phyloP scores from a whole-genome alignment of 1,140 invertebrate genomes.

The Macrobrachium rosenbergii region DNA sequence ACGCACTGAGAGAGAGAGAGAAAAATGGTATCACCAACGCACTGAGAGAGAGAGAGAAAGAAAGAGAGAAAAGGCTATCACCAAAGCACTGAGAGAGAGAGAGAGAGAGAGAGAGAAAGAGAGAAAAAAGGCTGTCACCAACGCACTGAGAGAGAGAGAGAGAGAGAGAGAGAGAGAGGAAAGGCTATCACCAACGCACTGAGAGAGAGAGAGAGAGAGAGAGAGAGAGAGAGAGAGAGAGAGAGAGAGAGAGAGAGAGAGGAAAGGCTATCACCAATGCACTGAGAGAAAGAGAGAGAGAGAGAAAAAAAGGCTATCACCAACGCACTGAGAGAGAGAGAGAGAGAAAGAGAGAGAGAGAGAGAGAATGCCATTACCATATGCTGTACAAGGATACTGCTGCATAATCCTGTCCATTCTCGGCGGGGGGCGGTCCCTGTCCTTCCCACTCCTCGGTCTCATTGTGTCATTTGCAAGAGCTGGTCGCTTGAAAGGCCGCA shows the following conservation, averaged over 20 bases:
- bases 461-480: no score
- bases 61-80: not conserved
- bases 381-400: not conserved
- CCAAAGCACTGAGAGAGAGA: not conserved
- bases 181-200: no score
- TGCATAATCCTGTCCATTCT: no score
- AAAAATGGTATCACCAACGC: not conserved
- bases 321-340: not conserved
- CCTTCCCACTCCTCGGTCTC: no score
- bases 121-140: not conserved
- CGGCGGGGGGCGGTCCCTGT: no score
- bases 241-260: not conserved
- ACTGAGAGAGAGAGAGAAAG: no score
- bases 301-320: not conserved
- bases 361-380: not conserved
- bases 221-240: not conserved
- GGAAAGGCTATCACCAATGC: not conserved
- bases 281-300: no score
- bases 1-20: not conserved
- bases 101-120: constrained; percentile 18
- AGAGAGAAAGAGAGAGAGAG: constrained; percentile 16
- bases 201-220: no score
- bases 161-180: no score
- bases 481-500: no score
- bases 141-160: no score